phyloP scores from a whole-genome alignment of 2,888 invertebrate genomes.

The Aleiodes alternator region DNA sequence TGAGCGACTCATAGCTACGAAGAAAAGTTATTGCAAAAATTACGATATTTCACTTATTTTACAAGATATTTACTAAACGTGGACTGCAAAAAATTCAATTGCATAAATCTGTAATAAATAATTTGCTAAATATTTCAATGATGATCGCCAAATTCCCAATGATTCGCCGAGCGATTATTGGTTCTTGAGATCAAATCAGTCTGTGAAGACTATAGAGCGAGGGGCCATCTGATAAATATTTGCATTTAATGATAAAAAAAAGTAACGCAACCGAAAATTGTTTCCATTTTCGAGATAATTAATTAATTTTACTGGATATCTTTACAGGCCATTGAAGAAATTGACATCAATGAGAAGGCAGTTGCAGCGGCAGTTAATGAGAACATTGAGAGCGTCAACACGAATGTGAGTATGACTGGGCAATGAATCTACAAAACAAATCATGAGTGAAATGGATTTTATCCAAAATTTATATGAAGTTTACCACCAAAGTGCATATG shows the following conservation, averaged over 20 bases:
- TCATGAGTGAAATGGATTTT: not conserved
- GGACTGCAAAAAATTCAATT: not conserved
- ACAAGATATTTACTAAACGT: not conserved
- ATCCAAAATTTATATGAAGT: not conserved
- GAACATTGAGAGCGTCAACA: conserved; percentile 69
- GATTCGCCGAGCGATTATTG: conserved; percentile 61
- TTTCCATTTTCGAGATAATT: not conserved
- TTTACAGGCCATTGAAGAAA: conserved; percentile 71
- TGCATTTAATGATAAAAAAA: not conserved
- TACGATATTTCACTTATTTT: conserved; percentile 12
- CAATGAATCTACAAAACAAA: conserved; percentile 1
- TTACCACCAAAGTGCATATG: too few relatives aligned
- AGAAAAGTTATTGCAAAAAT: not conserved
- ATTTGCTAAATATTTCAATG: conserved; percentile 55
- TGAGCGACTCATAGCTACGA: too few relatives aligned
- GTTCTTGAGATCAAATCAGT: conserved; percentile 63
- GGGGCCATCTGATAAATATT: conserved; percentile 72
- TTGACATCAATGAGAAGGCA: conserved; percentile 72
- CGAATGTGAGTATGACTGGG: conserved; percentile 65
- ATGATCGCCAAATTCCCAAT: conserved; percentile 71
- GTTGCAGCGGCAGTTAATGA: conserved; percentile 72
- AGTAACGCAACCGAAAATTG: not conserved
- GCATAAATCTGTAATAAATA: conserved; percentile 1
- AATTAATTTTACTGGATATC: conserved; percentile 24
- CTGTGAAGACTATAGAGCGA: conserved; percentile 70